Evolutionary conservation across 2,113 vertebrate species (phyloP).

Genomic region (Forbesichthys papilliferus): DNA sequence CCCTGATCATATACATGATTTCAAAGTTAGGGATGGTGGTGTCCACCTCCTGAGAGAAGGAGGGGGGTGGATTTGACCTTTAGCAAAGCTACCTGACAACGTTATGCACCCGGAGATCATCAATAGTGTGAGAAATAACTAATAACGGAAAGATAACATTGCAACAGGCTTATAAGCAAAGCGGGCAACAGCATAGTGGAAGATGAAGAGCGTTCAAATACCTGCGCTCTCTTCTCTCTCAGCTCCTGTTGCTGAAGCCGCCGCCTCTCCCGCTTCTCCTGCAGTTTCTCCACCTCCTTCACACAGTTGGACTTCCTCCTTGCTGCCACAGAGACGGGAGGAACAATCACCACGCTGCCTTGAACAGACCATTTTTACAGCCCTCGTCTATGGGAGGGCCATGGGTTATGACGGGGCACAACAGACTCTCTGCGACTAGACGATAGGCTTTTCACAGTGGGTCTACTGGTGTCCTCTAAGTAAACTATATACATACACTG

Average conservation of each 20-base stretch:
- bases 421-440: conserved; percentile 41
- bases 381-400: conserved; percentile 28
- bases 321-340: conserved; percentile 73
- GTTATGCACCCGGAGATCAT: too few relatives aligned
- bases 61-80: conserved; percentile 8
- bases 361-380: conserved; percentile 6
- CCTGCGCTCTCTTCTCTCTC: conserved; percentile 96
- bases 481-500: background rate
- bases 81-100: background rate
- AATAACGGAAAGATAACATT: background rate
- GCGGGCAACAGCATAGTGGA: background rate
- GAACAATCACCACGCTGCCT: conserved; percentile 25
- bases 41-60: conserved; percentile 86
- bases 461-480: conserved; percentile 3
- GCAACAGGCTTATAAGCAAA: background rate
- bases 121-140: background rate
- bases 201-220: conserved; percentile 46
- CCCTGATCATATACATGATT: conserved; percentile 98
- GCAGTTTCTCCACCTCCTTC: conserved; percentile 98
- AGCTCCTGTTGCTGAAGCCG: conserved; percentile 96
- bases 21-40: conserved; percentile 97
- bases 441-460: conserved; percentile 38
- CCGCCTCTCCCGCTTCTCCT: conserved; percentile 95
- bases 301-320: conserved; percentile 99
- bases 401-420: conserved; percentile 27